phyloP scores from a whole-genome alignment of 2,797 vertebrate genomes.

The Protonibea diacanthus region DNA sequence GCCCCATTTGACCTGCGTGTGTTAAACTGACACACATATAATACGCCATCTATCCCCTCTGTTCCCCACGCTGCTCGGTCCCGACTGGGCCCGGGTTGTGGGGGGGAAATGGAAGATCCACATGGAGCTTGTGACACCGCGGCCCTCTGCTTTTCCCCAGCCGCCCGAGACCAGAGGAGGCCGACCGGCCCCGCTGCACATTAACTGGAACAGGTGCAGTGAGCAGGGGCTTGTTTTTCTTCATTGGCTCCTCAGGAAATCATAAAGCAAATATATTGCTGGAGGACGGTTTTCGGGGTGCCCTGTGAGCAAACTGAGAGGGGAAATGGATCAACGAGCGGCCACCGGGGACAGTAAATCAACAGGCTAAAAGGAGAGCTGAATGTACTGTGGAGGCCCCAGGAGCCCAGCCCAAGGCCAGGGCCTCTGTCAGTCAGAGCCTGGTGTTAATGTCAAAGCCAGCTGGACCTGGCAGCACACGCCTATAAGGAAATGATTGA shows the following conservation, averaged over 20 bases:
- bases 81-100: constrained; percentile 42
- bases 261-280: constrained; percentile 92
- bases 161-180: constrained; percentile 77
- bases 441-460: constrained; percentile 88
- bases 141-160: constrained; percentile 76
- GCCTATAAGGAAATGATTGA: constrained; percentile 86
- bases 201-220: constrained; percentile 90
- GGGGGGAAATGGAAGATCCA: constrained; percentile 84
- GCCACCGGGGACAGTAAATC: constrained; percentile 90
- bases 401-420: constrained; percentile 87
- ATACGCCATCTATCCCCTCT: constrained; percentile 63
- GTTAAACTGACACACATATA: constrained; percentile 83
- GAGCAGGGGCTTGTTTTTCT: constrained; percentile 82
- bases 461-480: constrained; percentile 85
- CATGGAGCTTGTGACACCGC: constrained; percentile 76
- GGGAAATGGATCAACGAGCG: constrained; percentile 88
- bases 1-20: constrained; percentile 80
- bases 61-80: constrained; percentile 63
- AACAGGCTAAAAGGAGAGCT: constrained; percentile 88
- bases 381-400: constrained; percentile 87
- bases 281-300: constrained; percentile 88
- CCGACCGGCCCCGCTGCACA: constrained; percentile 71
- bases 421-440: constrained; percentile 88
- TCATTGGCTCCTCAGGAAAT: constrained; percentile 89
- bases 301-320: constrained; percentile 89